These are phyloP conservation scores for Meloidogyne chitwoodi DNA, from an alignment of 1,140 invertebrate genomes.

Conservation along the genomic window DNA sequence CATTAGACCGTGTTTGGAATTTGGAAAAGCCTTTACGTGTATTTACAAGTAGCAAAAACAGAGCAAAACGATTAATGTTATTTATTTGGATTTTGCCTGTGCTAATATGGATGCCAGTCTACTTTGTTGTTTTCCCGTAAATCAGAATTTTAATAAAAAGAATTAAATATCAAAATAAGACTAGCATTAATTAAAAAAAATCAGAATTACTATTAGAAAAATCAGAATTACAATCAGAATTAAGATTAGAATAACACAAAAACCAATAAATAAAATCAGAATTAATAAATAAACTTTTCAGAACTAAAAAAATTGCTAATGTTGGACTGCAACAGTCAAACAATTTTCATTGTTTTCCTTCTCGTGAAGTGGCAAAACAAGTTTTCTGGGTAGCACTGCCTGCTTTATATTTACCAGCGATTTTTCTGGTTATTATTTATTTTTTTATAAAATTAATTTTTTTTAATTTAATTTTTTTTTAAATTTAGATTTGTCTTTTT, in stretches of 20 bases:
- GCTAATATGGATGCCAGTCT: slow-evolving; percentile 32
- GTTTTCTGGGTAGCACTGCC: slow-evolving; percentile 10
- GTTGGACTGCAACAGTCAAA: not conserved
- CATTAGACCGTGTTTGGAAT: slow-evolving; percentile 37
- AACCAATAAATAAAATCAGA: not conserved
- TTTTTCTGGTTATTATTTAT: not conserved
- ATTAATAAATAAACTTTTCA: not conserved
- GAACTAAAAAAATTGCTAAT: not conserved
- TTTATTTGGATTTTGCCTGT: slow-evolving; percentile 32
- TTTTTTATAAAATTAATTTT: not conserved
- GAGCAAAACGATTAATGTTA: slow-evolving; percentile 29
- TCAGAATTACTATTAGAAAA: not conserved
- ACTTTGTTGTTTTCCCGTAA: slow-evolving; percentile 6
- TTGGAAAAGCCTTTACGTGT: slow-evolving; percentile 33
- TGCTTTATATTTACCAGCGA: slow-evolving; percentile 5
- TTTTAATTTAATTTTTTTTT: not conserved
- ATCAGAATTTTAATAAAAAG: not conserved
- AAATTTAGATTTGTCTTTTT: slow-evolving; percentile 32
- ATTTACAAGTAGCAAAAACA: slow-evolving; percentile 26
- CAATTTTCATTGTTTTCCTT: not conserved
- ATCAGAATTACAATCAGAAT: not conserved
- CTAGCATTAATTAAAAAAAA: not conserved
- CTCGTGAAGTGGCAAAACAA: not conserved
- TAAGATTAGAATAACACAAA: too few species aligned
- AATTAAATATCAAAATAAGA: not conserved